These are phyloP conservation scores for Fistularia commersonii DNA, from an alignment of 2,797 vertebrate species.

Conservation along the genomic window DNA sequence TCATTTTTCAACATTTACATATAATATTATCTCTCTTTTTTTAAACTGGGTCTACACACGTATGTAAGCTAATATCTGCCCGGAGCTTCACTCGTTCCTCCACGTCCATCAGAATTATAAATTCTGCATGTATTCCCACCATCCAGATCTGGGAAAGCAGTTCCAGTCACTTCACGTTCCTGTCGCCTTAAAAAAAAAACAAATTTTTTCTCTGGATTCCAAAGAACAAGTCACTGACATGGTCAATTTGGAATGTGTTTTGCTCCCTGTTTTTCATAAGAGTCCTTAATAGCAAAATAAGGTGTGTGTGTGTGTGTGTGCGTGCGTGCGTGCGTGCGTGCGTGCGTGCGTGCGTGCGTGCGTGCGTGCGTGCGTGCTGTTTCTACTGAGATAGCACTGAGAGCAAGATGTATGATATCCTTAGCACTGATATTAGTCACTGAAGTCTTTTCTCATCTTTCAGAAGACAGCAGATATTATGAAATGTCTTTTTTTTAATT, in stretches of 20 bases:
- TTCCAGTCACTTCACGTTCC: constrained; percentile 14
- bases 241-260: constrained; percentile 18
- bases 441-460: constrained; percentile 3
- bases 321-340: background rate
- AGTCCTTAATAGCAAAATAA: constrained; percentile 17
- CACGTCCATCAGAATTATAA: too few species aligned
- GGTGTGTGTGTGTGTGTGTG: too few species aligned
- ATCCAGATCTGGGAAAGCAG: constrained; percentile 9
- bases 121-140: background rate
- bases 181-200: constrained; percentile 10
- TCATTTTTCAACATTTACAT: too few species aligned
- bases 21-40: too few species aligned
- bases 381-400: too few species aligned
- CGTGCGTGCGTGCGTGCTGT: background rate
- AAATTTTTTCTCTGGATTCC: constrained; percentile 10
- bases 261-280: constrained; percentile 22
- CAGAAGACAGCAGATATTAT: background rate
- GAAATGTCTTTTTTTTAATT: too few species aligned
- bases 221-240: constrained; percentile 6
- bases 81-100: too few species aligned
- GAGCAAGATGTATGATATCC: background rate
- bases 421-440: background rate
- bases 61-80: too few species aligned
- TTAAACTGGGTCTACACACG: too few species aligned
- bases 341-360: too few species aligned